These are phyloP conservation scores for Leptodactylus fuscus DNA, from an alignment of 2,113 vertebrate genomes.

Conservation along the genomic window DNA sequence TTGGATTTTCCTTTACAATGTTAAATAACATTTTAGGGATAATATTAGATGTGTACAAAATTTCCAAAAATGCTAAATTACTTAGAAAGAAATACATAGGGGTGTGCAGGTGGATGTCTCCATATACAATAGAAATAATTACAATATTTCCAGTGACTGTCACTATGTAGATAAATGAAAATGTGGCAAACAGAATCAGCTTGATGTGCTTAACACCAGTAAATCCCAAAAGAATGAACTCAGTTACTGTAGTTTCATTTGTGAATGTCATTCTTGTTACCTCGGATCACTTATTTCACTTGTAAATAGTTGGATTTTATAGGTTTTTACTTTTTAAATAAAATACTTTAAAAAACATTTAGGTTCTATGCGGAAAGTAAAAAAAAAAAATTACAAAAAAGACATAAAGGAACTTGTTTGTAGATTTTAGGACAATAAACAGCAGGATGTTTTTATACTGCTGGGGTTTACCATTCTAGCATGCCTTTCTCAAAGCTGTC, in stretches of 20 bases:
- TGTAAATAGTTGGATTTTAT: not conserved
- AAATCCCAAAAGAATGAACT: conserved; percentile 57
- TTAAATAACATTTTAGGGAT: conserved; percentile 61
- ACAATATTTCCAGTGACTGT: conserved; percentile 53
- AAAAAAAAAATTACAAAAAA: too few relatives aligned
- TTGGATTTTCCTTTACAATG: conserved; percentile 58
- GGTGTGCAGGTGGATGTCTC: conserved; percentile 50
- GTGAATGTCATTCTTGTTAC: not conserved
- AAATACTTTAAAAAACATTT: too few relatives aligned
- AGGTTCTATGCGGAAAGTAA: too few relatives aligned
- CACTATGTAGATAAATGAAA: conserved; percentile 45
- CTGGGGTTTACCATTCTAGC: too few relatives aligned
- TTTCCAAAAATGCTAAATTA: conserved; percentile 60
- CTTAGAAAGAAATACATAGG: conserved; percentile 62
- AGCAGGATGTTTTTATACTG: too few relatives aligned
- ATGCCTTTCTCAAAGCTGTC: too few relatives aligned
- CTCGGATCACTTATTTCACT: not conserved
- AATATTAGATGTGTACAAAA: conserved; percentile 59
- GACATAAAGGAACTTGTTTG: too few relatives aligned
- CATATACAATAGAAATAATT: conserved; percentile 52
- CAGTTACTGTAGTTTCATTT: conserved; percentile 36
- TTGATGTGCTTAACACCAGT: conserved; percentile 5
- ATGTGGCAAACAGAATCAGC: conserved; percentile 33
- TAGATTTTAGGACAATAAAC: too few relatives aligned
- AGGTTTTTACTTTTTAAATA: not conserved